Conservation (phyloP, 2,797 vertebrate genomes). For the Falco peregrinus region DNA sequence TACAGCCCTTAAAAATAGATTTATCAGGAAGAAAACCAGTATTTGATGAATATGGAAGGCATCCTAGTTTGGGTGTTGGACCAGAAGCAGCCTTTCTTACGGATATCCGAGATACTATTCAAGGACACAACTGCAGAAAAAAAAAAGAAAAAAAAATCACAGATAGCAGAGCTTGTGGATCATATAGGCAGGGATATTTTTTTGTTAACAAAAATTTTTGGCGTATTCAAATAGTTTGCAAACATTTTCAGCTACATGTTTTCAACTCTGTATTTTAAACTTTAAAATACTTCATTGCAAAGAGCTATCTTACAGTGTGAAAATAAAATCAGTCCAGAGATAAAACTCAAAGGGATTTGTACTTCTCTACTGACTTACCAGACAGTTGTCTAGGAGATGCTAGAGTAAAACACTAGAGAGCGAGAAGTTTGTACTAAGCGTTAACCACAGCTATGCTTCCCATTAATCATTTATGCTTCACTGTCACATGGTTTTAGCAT, state of each 20-base stretch:
- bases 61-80: neutral
- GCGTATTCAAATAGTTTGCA: neutral
- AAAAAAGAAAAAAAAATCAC: no score
- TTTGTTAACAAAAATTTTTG: neutral
- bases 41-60: neutral
- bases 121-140: neutral
- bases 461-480: neutral
- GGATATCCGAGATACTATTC: neutral
- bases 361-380: neutral
- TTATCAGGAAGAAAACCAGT: neutral
- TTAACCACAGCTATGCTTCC: neutral
- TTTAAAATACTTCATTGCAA: neutral
- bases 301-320: neutral
- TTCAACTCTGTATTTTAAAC: neutral
- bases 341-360: neutral
- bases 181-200: neutral
- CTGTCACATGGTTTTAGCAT: neutral
- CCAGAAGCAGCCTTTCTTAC: neutral
- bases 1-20: neutral
- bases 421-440: neutral
- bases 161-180: neutral
- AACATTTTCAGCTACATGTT: neutral
- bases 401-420: neutral
- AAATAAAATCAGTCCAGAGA: neutral
- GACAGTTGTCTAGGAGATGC: neutral